phyloP scores from a whole-genome alignment of 2,888 invertebrate genomes.

The Biston betularia region DNA sequence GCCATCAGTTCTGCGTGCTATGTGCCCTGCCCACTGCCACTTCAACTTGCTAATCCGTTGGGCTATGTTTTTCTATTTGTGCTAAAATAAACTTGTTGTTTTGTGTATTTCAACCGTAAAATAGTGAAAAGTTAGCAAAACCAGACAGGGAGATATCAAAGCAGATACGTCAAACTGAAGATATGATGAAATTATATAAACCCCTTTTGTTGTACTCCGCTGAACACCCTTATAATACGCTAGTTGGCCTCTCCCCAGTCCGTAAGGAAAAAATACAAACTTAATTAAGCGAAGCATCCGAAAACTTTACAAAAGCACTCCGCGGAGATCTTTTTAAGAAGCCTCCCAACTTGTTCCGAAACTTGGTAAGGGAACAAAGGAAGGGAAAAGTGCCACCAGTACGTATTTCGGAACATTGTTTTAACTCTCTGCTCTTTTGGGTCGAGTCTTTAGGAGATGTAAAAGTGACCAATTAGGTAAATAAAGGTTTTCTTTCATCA shows the following conservation, averaged over 20 bases:
- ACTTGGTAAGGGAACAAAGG: conserved; percentile 25
- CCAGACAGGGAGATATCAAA: too few species aligned
- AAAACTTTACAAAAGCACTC: conserved; percentile 38
- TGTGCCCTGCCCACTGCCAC: too few species aligned
- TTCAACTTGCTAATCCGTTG: too few species aligned
- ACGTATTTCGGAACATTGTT: conserved; percentile 34
- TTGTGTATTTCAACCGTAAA: too few species aligned
- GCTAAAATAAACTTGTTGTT: too few species aligned
- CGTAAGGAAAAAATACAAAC: conserved; percentile 36
- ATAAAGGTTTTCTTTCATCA: too few species aligned
- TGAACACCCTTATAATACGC: background rate
- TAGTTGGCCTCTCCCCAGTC: conserved; percentile 21
- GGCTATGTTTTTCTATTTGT: too few species aligned
- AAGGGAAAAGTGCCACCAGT: conserved; percentile 22
- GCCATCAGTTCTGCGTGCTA: too few species aligned
- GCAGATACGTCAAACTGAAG: too few species aligned
- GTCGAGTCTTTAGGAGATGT: background rate
- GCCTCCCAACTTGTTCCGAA: conserved; percentile 22
- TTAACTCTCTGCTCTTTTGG: conserved; percentile 16
- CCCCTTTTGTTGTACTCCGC: background rate
- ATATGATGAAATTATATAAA: background rate
- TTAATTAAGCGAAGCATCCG: conserved; percentile 37
- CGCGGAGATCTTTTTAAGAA: conserved; percentile 33
- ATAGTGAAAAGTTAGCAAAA: too few species aligned
- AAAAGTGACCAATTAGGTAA: background rate